phyloP scores from a whole-genome alignment of 2,888 invertebrate genomes.

The Camponotus fellah region DNA sequence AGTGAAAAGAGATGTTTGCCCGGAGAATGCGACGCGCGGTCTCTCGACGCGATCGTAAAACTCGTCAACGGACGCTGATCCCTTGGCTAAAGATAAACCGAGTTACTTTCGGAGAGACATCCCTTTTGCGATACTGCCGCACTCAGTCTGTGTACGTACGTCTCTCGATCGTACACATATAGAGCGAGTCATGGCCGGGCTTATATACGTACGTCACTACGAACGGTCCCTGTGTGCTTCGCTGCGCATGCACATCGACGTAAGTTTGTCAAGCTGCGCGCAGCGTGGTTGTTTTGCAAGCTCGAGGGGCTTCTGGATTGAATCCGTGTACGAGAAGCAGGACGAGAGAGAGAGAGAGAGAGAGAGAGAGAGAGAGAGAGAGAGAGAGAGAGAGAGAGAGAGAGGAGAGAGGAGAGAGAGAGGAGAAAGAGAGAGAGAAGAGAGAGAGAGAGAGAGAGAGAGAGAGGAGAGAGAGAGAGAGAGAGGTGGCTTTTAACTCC shows the following conservation, averaged over 20 bases:
- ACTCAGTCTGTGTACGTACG: conserved; percentile 19
- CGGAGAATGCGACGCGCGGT: conserved; percentile 26
- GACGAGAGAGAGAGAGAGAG: background rate
- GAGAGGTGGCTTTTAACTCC: conserved; percentile 48
- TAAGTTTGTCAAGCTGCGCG: conserved; percentile 61
- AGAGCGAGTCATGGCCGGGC: background rate
- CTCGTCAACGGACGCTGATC: conserved; percentile 47
- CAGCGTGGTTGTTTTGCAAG: conserved; percentile 61
- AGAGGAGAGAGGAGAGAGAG: background rate
- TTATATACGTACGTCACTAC: conserved; percentile 30
- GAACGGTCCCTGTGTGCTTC: conserved; percentile 13
- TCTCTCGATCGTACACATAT: conserved; percentile 14
- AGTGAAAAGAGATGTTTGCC: conserved; percentile 50
- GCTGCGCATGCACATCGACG: conserved; percentile 50
- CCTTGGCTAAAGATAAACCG: conserved; percentile 48
- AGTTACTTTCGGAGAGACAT: conserved; percentile 52
- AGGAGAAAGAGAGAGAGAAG: conserved; percentile 2
- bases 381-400: background rate
- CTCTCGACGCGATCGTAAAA: conserved; percentile 36
- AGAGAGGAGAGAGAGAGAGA: background rate
- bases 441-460: background rate
- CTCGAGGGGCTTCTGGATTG: conserved; percentile 62
- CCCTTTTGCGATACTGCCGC: conserved; percentile 32
- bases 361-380: background rate
- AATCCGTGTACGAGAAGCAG: conserved; percentile 53